Evolutionary conservation across 2,797 vertebrate genomes (phyloP).

Genomic region (Darevskia mixta): DNA sequence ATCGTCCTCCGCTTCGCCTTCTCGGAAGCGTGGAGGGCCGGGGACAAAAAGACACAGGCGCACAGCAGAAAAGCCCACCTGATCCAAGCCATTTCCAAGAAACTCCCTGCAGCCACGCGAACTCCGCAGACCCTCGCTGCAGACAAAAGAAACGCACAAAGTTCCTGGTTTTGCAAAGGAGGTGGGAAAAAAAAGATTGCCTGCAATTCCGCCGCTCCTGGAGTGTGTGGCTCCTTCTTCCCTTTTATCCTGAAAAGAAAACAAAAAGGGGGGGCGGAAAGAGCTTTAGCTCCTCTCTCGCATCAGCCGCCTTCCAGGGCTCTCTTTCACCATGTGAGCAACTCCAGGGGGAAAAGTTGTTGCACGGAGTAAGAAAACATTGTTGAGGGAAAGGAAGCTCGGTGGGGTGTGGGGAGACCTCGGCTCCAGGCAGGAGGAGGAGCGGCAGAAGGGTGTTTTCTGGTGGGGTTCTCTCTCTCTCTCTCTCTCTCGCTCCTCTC

Average conservation of each 20-base stretch:
- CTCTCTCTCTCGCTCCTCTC: slow-evolving; percentile 26
- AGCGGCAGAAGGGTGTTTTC: slow-evolving; percentile 48
- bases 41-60: slow-evolving; percentile 74
- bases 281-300: slow-evolving; percentile 16
- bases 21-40: slow-evolving; percentile 76
- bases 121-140: background rate
- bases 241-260: slow-evolving; percentile 32
- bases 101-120: slow-evolving; percentile 35
- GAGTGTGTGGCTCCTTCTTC: slow-evolving; percentile 29
- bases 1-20: slow-evolving; percentile 82
- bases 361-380: slow-evolving; percentile 56
- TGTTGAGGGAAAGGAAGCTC: slow-evolving; percentile 51
- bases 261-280: background rate
- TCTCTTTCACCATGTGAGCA: slow-evolving; percentile 29
- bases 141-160: slow-evolving; percentile 16
- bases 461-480: slow-evolving; percentile 49
- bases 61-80: slow-evolving; percentile 82
- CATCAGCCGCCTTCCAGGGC: slow-evolving; percentile 36
- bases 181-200: too few species aligned
- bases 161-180: background rate
- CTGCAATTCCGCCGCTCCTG: background rate
- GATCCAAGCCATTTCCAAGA: slow-evolving; percentile 83
- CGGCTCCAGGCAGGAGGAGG: slow-evolving; percentile 56
- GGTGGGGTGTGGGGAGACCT: slow-evolving; percentile 30
- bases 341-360: slow-evolving; percentile 56